Percentiles rank a stretch among this genome's conserved stretches.
Evolutionary conservation across 2,888 invertebrate genomes (phyloP).

Genomic region (Steinernema scapterisci): DNA sequence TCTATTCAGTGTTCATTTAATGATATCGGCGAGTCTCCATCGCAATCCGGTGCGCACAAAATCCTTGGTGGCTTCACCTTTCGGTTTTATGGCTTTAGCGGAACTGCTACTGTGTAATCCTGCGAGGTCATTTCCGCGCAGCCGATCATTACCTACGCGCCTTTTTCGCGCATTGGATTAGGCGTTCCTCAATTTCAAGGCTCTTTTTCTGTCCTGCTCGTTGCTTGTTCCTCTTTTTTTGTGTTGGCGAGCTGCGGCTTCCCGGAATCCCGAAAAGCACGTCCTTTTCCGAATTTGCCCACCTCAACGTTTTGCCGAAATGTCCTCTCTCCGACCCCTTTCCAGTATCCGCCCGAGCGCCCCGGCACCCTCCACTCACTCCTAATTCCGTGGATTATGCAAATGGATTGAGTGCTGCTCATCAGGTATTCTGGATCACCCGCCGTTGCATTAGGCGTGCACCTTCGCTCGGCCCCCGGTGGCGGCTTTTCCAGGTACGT

Average conservation of each 20-base stretch:
- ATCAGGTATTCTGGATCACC: slow-evolving; percentile 20
- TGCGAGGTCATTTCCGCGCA: neutral
- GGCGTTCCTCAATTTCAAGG: neutral
- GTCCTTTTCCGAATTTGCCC: too few species aligned
- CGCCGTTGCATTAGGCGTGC: slow-evolving; percentile 3
- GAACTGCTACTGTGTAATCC: neutral
- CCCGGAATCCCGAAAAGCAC: too few species aligned
- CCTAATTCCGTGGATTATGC: slow-evolving; percentile 25
- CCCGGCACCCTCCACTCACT: neutral
- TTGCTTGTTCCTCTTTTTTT: neutral
- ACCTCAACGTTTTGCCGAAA: too few species aligned
- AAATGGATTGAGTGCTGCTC: slow-evolving; percentile 6
- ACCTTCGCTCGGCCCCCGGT: neutral
- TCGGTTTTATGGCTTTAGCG: neutral
- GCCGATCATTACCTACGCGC: slow-evolving; percentile 1
- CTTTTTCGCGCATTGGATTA: slow-evolving; percentile 13
- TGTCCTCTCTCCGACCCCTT: neutral
- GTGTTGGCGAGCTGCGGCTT: neutral
- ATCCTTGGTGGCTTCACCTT: neutral
- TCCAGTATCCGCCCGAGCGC: neutral
- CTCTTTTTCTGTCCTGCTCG: neutral
- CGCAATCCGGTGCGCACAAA: too few species aligned
- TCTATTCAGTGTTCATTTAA: too few species aligned
- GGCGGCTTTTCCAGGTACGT: slow-evolving; percentile 15
- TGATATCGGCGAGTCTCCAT: too few species aligned